Evolutionary conservation across 64 coral and sea anemone genomes (phyloP), one percentile per base, ranked within the genome.

Genomic region (Montipora capricornis): DNA sequence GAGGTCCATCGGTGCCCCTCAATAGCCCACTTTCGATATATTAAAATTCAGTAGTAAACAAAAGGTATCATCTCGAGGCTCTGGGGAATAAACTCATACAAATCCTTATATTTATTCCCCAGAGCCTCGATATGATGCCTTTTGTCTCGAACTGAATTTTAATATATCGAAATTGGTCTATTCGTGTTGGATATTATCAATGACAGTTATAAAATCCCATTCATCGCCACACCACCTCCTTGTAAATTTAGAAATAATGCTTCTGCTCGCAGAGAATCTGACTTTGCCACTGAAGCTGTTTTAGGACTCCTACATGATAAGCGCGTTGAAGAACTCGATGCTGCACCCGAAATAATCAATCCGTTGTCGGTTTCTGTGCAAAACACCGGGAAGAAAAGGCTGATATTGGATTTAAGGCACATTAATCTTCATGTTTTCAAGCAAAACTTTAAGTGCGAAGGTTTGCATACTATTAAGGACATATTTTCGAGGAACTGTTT

Each of bases 391-490:
- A 89, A 89, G 74, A 75, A 75, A 37, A 37, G 37, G 37, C 1
- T 37, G 37, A 37, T 37, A 0, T 37, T 37, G 37, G 48, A 89
- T 68, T 68, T 89, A 4, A 37, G 87, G 13, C 87, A 89, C 13
- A 69, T 89, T 6, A 68, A 84, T 59, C n/a, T 61, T 7, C 68
- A 46, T 86, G 8, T 87, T 16, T 89, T 20, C 51, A 94, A 82
- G 22, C 78, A 86, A 2, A 93, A 87, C 58, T 94, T 94, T 80
- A 88, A 74, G 79, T 81, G 83, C 55, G 85, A 89, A 80, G 76
- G 89, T n/a, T 52, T 93, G 29, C 26, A 53, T 14, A 75, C 77
- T n/a, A 70, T 73, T 6, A 93, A 49, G 61, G 81, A 93, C 37
- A 73, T 87, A 46, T 11, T 79, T 12, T 20, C 52, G 73, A 81